Base-by-base conservation (phyloP, 2,113 vertebrate species). In the Microcebus murinus region DNA sequence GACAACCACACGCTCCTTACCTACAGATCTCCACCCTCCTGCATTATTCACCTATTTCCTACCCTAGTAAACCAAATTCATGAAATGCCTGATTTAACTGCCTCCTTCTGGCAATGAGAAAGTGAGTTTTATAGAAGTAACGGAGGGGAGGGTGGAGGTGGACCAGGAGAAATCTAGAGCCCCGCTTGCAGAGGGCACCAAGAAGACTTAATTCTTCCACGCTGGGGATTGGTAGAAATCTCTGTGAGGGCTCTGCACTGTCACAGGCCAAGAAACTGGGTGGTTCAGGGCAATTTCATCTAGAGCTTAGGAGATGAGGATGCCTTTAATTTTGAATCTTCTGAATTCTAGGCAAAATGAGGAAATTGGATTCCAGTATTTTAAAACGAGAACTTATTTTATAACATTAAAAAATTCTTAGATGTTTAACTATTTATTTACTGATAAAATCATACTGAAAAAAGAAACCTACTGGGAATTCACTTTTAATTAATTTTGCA, bases 301-400 rank as follows among this genome's bases (percentile, higher is more conserved):
- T 87, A 36, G 84, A 42, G 13, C 6, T 61, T 27, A 39, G 29
- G 7, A 27, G 12, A 21, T 34, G 27, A 82, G 39, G 50, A 29
- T 4, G 34, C 12, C 20, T 77, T 29, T 39, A 67, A 14, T 21
- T 25, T 74, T 31, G 71, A 74, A 29, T 74, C 71, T 87, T 90
- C 48, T 39, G n/a, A 10, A 34, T 90, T 93, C 42, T 29, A 76
- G 70, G 11, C 81, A 77, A 95, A 96, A 93, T 74, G 36, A 90
- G 21, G 9, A 50, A 31, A 20, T 84, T 90, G 20, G 34, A 87
- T 70, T 67, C 63, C 34, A 91, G 36, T 55, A 23, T 94, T 93
- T 86, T 73, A 88, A 91, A 85, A 29, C 5, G 0, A 92, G 45
- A 31, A 10, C 18, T 2, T 17, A 18, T 76, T 90, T 81, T 6